Evolutionary conservation across 2,888 invertebrate species (phyloP).

Genomic region (Cephalotes varians): DNA sequence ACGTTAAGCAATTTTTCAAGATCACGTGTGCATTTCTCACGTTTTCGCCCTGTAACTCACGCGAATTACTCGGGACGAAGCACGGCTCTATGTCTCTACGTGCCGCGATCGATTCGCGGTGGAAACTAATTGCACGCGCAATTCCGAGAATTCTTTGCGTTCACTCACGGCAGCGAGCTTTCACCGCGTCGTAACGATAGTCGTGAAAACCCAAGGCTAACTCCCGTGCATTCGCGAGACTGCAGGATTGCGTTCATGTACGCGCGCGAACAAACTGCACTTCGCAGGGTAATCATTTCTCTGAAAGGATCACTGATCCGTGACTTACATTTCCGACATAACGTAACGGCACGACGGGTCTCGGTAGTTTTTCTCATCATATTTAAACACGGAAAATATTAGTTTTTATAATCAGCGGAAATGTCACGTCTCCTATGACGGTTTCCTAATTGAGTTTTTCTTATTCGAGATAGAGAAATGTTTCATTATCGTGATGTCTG

Average conservation of each 20-base stretch:
- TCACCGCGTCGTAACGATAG: slow-evolving; percentile 32
- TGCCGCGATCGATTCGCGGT: slow-evolving; percentile 52
- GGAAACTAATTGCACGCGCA: slow-evolving; percentile 59
- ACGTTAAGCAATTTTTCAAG: slow-evolving; percentile 12
- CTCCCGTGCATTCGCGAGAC: background rate
- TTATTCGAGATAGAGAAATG: background rate
- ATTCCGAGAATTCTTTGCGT: slow-evolving; percentile 63
- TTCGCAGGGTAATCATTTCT: slow-evolving; percentile 29
- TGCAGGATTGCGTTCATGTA: slow-evolving; percentile 22
- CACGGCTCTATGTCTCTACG: slow-evolving; percentile 60
- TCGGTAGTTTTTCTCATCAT: background rate
- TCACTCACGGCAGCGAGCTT: slow-evolving; percentile 39
- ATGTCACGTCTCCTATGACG: slow-evolving; percentile 25
- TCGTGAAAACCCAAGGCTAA: slow-evolving; percentile 27
- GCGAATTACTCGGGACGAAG: slow-evolving; percentile 6
- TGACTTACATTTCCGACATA: slow-evolving; percentile 33
- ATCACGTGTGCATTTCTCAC: slow-evolving; percentile 14
- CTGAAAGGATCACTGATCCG: slow-evolving; percentile 39
- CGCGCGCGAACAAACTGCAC: slow-evolving; percentile 12
- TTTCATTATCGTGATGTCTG: background rate
- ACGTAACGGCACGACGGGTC: background rate
- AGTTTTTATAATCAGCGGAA: slow-evolving; percentile 2
- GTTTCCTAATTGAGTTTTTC: slow-evolving; percentile 32
- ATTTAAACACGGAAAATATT: slow-evolving; percentile 8
- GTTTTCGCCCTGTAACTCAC: background rate